Evolutionary conservation across 1,140 invertebrate genomes (phyloP), one percentile per base, ranked within the genome.

Genomic region (Dryas iulia): DNA sequence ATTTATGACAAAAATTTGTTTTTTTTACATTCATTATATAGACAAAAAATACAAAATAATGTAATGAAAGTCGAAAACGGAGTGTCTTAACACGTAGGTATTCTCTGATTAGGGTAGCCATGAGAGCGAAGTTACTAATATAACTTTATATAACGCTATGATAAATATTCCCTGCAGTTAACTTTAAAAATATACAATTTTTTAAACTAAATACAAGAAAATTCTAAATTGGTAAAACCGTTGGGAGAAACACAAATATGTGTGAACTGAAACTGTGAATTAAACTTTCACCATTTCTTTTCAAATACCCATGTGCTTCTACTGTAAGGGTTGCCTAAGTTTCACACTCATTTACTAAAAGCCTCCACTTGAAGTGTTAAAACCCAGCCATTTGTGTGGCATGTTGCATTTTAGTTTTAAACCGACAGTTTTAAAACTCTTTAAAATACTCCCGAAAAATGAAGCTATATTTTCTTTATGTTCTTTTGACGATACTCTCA

Each of bases 371-470:
- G 18, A 18, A 47, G 78, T 83, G 77, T 78, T 79, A 71, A 78
- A 77, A 69, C 74, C 72, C 73, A 70, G 71, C 77, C 72, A 77
- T 78, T 79, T 77, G 73, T 68, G 67, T 74, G 73, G 59, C 25
- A 47, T 62, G 14, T 47, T 47, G 39, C 59, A 61, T 26, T 62
- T 47, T 53, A 26, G 39, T 47, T 62, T 12, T 28, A 59, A 52
- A 53, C 39, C 25, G 59, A 52, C 24, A 21, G 8, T 18, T n/a
- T 62, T 62, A 28, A 62, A 60, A 26, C 11, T 23, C 14, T 47
- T 53, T 53, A 21, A 47, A 21, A 47, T 12, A 39, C 18, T 39
- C 2, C 7, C 18, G n/a, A 47, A 47, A 47, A 47, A 21, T 14
- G 3, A 6, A 18, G 7, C 1, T 47, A 47, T 47, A 10, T 21